A percentile compares a stretch with the other conserved stretches of the same genome.
Evolutionary conservation across 1,140 invertebrate genomes (phyloP).

Genomic region (Penaeus japonicus): DNA sequence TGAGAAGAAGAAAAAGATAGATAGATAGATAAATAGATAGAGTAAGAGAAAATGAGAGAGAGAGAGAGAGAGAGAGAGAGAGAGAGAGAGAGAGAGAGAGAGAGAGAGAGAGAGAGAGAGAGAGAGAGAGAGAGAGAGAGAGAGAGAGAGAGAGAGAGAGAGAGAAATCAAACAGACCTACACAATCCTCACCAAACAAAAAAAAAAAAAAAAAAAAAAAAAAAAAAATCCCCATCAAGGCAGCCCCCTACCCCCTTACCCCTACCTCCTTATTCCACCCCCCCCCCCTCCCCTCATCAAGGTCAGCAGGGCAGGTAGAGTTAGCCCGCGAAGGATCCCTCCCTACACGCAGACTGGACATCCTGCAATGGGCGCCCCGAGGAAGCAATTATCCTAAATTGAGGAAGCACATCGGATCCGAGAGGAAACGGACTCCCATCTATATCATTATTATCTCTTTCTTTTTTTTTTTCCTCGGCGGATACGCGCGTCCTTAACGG

Average conservation of each 20-base stretch:
- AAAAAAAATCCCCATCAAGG: too few relatives aligned
- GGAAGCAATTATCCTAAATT: slow-evolving; percentile 40
- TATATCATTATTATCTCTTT: slow-evolving; percentile 4
- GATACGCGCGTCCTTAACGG: too few relatives aligned
- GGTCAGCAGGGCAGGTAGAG: too few relatives aligned
- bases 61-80: background rate
- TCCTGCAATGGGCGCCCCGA: slow-evolving; percentile 14
- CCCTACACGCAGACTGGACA: background rate
- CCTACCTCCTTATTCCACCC: too few relatives aligned
- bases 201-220: too few relatives aligned
- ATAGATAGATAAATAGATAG: background rate
- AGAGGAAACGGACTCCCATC: slow-evolving; percentile 32
- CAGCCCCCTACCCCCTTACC: too few relatives aligned
- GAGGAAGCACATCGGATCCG: slow-evolving; percentile 28
- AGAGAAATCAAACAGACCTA: too few relatives aligned
- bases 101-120: background rate
- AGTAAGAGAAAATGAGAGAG: too few relatives aligned
- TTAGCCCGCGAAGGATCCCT: too few relatives aligned
- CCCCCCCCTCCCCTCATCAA: too few relatives aligned
- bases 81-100: background rate
- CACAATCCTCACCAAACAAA: too few relatives aligned
- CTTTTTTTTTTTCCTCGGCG: too few relatives aligned
- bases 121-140: background rate
- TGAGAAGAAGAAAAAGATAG: background rate
- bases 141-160: background rate